Conservation (phyloP, 2,797 vertebrate species). For the Urosaurus nigricauda region DNA sequence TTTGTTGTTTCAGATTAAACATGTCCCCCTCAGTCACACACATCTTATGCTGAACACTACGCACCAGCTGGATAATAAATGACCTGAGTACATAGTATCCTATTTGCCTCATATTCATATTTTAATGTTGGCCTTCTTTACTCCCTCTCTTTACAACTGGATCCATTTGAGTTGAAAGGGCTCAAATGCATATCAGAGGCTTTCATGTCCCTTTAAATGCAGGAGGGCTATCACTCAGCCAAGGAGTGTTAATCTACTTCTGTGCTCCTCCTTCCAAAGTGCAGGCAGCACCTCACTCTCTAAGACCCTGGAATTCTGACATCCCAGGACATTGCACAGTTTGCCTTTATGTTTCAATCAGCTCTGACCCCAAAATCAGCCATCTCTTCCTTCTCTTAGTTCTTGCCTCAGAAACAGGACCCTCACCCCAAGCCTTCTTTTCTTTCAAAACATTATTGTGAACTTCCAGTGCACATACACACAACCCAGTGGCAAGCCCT, state of each 20-base stretch:
- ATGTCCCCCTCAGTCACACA: not conserved
- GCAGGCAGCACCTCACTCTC: slow-evolving; percentile 3
- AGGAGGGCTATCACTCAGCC: not conserved
- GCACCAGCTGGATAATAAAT: not conserved
- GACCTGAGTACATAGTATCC: not conserved
- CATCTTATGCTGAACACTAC: not conserved
- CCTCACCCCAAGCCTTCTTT: not conserved
- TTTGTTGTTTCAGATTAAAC: not conserved
- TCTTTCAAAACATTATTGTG: not conserved
- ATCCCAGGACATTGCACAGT: not conserved
- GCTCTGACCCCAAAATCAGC: not conserved
- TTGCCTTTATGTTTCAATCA: not conserved
- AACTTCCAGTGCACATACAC: not conserved
- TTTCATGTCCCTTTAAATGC: not conserved
- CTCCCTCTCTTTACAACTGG: not conserved
- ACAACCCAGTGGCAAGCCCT: not conserved
- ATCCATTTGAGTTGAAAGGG: not conserved
- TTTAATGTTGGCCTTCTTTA: not conserved
- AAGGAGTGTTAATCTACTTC: not conserved
- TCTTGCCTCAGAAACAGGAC: slow-evolving; percentile 23
- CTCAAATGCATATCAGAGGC: not conserved
- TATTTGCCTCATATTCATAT: not conserved
- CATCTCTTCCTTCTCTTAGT: not conserved
- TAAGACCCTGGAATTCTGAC: slow-evolving; percentile 15
- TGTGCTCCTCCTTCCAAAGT: not conserved